Evolutionary conservation across 2,888 invertebrate species (phyloP).

Genomic region (Leptodirus hochenwartii): DNA sequence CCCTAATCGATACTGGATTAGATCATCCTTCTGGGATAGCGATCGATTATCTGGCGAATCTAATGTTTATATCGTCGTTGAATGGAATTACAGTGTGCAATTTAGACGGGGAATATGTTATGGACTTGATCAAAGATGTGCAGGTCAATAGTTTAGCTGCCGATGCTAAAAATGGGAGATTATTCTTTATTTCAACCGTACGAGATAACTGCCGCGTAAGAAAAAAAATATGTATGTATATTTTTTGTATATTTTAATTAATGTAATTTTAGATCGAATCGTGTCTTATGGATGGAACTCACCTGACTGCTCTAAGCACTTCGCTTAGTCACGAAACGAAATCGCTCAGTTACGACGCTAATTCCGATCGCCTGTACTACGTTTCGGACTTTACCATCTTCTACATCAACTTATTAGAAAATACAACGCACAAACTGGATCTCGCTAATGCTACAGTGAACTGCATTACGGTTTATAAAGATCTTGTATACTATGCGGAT

Average conservation of each 20-base stretch:
- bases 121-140: conserved; percentile 24
- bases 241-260: conserved; percentile 1
- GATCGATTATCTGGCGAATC: conserved; percentile 63
- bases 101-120: conserved; percentile 51
- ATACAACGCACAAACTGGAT: conserved; percentile 16
- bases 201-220: neutral
- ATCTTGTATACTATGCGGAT: conserved; percentile 49
- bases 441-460: conserved; percentile 31
- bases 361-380: conserved; percentile 46
- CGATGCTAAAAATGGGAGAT: conserved; percentile 40
- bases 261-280: conserved; percentile 30
- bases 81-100: conserved; percentile 49
- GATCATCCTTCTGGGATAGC: conserved; percentile 52
- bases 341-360: conserved; percentile 20
- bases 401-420: conserved; percentile 26
- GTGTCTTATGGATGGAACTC: conserved; percentile 48
- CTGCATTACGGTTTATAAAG: conserved; percentile 48
- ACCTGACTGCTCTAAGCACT: conserved; percentile 21
- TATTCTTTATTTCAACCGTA: conserved; percentile 33
- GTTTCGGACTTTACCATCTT: conserved; percentile 37
- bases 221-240: conserved; percentile 11
- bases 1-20: conserved; percentile 53
- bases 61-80: conserved; percentile 51
- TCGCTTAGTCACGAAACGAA: conserved; percentile 20
- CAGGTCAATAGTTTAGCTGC: conserved; percentile 48